Percentiles rank a stretch among this genome's conserved stretches.
These are phyloP conservation scores for Lottia gigantea DNA, from an alignment of 2,888 invertebrate species.

Conservation along the genomic window DNA sequence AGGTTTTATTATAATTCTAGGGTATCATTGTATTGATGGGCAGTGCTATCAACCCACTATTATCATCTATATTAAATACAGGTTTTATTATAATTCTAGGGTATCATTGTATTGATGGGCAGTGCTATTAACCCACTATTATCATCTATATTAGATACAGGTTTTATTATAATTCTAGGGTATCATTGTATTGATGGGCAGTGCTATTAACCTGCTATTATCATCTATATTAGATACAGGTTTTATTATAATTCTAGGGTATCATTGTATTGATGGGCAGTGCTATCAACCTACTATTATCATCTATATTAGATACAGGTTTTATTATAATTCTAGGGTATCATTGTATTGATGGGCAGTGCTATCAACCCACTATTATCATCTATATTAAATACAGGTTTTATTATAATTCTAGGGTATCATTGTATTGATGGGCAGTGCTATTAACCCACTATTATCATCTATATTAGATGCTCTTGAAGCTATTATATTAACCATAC, in stretches of 20 bases:
- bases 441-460: conserved; percentile 72
- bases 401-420: conserved; percentile 40
- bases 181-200: conserved; percentile 82
- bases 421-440: conserved; percentile 62
- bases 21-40: conserved; percentile 86
- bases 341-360: conserved; percentile 62
- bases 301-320: conserved; percentile 85
- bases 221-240: conserved; percentile 83
- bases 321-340: conserved; percentile 35
- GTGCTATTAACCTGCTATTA: conserved; percentile 71
- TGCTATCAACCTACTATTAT: conserved; percentile 72
- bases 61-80: conserved; percentile 82
- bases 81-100: conserved; percentile 32
- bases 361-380: conserved; percentile 72
- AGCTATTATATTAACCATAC: conserved; percentile 92
- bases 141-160: conserved; percentile 84
- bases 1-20: conserved; percentile 67
- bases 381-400: conserved; percentile 81
- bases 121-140: conserved; percentile 71
- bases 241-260: conserved; percentile 33
- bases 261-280: conserved; percentile 62
- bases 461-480: conserved; percentile 88
- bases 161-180: conserved; percentile 71
- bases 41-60: conserved; percentile 70
- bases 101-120: conserved; percentile 61